These are phyloP conservation scores for Grammomys dolichurus DNA, from an alignment of 2,113 vertebrate genomes.

Conservation along the genomic window DNA sequence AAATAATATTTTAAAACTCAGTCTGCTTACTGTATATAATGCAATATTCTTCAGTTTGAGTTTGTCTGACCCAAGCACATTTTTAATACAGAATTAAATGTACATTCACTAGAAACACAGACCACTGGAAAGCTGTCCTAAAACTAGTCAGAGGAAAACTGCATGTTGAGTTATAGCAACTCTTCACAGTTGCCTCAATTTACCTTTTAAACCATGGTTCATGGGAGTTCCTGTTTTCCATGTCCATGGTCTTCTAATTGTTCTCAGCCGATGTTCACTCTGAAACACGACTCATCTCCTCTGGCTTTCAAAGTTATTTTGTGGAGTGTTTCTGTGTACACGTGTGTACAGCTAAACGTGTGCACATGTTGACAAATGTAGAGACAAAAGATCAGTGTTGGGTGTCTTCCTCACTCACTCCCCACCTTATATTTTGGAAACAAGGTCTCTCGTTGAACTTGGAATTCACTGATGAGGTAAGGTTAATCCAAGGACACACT, in stretches of 20 bases:
- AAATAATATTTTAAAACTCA: background rate
- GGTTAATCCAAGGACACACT: background rate
- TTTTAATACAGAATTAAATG: background rate
- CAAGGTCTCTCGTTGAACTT: background rate
- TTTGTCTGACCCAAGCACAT: background rate
- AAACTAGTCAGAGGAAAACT: background rate
- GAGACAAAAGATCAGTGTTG: background rate
- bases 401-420: background rate
- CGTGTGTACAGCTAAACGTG: background rate
- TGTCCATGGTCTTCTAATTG: background rate
- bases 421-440: background rate
- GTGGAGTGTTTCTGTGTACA: background rate
- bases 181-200: background rate
- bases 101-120: background rate
- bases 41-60: background rate
- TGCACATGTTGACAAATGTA: background rate
- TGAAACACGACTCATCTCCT: background rate
- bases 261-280: background rate
- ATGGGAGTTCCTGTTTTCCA: background rate
- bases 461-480: background rate
- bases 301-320: conserved; percentile 1
- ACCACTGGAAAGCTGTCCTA: background rate
- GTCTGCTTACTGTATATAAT: background rate
- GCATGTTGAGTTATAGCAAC: background rate
- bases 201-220: conserved; percentile 39